Percentiles rank a stretch among this genome's conserved stretches.
Conservation (phyloP, 2,888 invertebrate species). For the Doris montereyensis region DNA sequence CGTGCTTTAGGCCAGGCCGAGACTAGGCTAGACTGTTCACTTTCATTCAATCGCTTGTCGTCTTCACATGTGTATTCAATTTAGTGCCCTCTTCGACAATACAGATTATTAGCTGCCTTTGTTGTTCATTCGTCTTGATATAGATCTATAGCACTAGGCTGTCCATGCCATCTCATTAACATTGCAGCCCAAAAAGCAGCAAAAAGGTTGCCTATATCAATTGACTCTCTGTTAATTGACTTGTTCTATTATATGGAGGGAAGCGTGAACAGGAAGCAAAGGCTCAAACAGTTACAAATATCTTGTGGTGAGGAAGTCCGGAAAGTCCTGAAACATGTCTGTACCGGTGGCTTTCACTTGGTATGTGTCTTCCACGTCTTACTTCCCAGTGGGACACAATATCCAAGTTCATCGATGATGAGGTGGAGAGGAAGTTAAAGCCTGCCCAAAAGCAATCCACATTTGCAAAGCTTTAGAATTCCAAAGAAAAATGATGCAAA, state of each 20-base stretch:
- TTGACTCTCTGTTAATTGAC: slow-evolving; percentile 8
- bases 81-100: too few species aligned
- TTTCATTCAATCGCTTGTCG: neutral
- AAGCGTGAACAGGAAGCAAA: slow-evolving; percentile 5
- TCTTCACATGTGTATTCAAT: neutral
- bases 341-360: slow-evolving; percentile 12
- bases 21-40: too few species aligned
- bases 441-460: neutral
- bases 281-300: neutral
- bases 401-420: neutral
- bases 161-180: slow-evolving; percentile 21
- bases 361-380: slow-evolving; percentile 2
- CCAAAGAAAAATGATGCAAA: neutral
- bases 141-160: too few species aligned
- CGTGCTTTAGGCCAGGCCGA: too few species aligned
- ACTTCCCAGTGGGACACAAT: neutral
- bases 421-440: neutral
- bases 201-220: neutral
- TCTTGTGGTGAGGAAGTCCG: slow-evolving; percentile 1
- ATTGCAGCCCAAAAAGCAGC: slow-evolving; percentile 1
- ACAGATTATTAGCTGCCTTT: too few species aligned
- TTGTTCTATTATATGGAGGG: neutral
- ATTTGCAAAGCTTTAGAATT: neutral
- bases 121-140: too few species aligned
- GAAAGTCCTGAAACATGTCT: neutral